These are phyloP conservation scores for Eubasilissa splendida DNA, from an alignment of 2,888 invertebrate species.

Conservation along the genomic window DNA sequence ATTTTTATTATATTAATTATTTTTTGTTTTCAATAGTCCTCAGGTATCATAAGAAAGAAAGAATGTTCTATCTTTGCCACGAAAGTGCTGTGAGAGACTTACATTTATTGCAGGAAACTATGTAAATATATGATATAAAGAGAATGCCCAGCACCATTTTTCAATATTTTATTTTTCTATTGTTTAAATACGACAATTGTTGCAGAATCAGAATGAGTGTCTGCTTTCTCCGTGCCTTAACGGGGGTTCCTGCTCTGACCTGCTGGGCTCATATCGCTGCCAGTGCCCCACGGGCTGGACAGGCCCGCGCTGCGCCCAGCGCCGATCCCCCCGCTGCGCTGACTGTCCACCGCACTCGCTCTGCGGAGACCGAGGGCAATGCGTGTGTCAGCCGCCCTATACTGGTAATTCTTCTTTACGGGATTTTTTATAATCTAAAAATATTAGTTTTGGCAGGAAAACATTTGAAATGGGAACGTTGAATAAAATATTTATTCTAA, in stretches of 20 bases:
- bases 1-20: neutral
- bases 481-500: too few relatives aligned
- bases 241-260: constrained; percentile 75
- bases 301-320: constrained; percentile 66
- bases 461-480: too few relatives aligned
- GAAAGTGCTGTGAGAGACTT: too few relatives aligned
- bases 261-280: constrained; percentile 75
- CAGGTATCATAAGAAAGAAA: too few relatives aligned
- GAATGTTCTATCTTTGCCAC: too few relatives aligned
- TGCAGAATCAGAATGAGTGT: constrained; percentile 74
- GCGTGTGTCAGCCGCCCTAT: constrained; percentile 79
- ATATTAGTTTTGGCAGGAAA: too few relatives aligned
- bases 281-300: constrained; percentile 77
- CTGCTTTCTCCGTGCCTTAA: constrained; percentile 75
- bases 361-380: constrained; percentile 73
- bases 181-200: neutral
- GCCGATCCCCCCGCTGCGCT: constrained; percentile 63
- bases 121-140: too few relatives aligned
- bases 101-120: too few relatives aligned
- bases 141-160: too few relatives aligned
- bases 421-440: too few relatives aligned
- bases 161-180: neutral
- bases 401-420: constrained; percentile 65
- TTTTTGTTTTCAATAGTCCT: too few relatives aligned
- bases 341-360: constrained; percentile 79